phyloP scores from a whole-genome alignment of 2,888 invertebrate species.

The Serrognathus titanus region DNA sequence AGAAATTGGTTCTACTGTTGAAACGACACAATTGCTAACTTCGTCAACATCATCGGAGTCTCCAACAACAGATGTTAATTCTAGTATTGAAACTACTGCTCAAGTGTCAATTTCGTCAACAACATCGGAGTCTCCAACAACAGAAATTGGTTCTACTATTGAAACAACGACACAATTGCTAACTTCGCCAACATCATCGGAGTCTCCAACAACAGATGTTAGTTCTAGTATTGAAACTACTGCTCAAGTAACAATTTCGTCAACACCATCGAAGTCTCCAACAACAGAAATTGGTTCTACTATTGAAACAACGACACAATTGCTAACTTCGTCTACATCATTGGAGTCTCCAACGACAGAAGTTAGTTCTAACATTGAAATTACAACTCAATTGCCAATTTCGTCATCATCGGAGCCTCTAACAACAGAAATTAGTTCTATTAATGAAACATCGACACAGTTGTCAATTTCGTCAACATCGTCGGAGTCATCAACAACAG shows the following conservation, averaged over 20 bases:
- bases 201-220: constrained; percentile 7
- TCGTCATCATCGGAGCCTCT: constrained; percentile 33
- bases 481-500: no score
- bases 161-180: no score
- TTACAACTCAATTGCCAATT: constrained; percentile 8
- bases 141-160: no score
- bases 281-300: constrained; percentile 14
- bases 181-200: no score
- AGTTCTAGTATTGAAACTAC: constrained; percentile 15
- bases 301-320: constrained; percentile 10
- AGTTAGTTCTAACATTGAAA: constrained; percentile 6
- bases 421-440: no score
- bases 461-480: not conserved
- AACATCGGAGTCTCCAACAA: not conserved
- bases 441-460: not conserved
- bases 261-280: not conserved
- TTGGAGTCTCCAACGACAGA: constrained; percentile 33
- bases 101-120: no score
- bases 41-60: not conserved
- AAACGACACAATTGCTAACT: no score
- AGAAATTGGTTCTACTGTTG: constrained; percentile 41
- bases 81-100: no score
- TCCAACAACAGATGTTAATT: not conserved
- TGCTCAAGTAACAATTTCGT: not conserved
- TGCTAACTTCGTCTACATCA: constrained; percentile 13